A percentile compares a stretch with the other conserved stretches of the same genome.
These are phyloP conservation scores for Wasmannia auropunctata DNA, from an alignment of 1,140 invertebrate species.

Conservation along the genomic window DNA sequence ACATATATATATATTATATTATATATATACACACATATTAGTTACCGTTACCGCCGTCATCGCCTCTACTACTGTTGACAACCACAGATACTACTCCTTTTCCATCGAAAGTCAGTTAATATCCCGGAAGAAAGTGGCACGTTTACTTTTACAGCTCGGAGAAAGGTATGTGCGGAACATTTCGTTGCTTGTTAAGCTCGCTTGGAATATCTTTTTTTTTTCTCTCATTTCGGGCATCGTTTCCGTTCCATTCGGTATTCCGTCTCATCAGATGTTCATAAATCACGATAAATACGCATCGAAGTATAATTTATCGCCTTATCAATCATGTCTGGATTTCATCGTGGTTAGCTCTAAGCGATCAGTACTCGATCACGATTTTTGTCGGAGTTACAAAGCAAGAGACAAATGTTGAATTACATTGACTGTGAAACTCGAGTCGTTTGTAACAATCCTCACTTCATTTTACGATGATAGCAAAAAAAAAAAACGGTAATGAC, in stretches of 20 bases:
- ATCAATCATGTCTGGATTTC: background rate
- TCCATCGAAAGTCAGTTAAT: conserved; percentile 44
- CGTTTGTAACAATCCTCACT: background rate
- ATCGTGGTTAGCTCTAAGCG: conserved; percentile 1
- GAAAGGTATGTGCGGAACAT: conserved; percentile 67
- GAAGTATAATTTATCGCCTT: background rate
- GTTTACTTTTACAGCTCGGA: conserved; percentile 64
- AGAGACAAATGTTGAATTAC: background rate
- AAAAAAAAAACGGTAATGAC: background rate
- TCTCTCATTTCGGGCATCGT: conserved; percentile 7
- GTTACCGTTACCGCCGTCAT: conserved; percentile 40
- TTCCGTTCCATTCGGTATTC: conserved; percentile 5
- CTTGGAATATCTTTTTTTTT: conserved; percentile 32
- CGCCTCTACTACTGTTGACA: conserved; percentile 13
- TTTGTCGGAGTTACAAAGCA: conserved; percentile 18
- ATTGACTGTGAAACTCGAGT: conserved; percentile 2
- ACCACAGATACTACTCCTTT: conserved; percentile 16
- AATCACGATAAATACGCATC: background rate
- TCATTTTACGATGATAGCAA: background rate
- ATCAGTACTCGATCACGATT: conserved; percentile 6
- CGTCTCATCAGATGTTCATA: conserved; percentile 3
- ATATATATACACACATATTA: conserved; percentile 49
- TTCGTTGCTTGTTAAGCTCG: conserved; percentile 35
- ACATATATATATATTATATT: conserved; percentile 41
- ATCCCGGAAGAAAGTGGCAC: conserved; percentile 67